A percentile compares a stretch with the other conserved stretches of the same genome.
Evolutionary conservation across 1,140 invertebrate genomes (phyloP).

Genomic region (Bombus consobrinus): DNA sequence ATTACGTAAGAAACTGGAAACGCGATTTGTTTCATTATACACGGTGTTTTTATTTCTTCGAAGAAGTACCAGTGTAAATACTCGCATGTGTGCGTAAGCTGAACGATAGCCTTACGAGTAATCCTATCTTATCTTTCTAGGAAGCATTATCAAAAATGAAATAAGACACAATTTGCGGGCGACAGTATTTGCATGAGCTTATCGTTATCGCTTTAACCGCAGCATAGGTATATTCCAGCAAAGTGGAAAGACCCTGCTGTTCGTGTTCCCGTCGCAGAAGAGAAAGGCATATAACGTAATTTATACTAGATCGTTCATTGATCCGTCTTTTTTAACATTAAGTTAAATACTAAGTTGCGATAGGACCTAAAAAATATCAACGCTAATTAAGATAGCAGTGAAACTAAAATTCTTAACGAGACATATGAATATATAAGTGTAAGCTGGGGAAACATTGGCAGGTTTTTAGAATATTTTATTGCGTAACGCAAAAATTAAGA

Average conservation of each 20-base stretch:
- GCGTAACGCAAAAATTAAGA: no score
- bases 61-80: background rate
- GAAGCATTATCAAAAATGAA: slow-evolving; percentile 4
- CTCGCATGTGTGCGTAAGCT: no score
- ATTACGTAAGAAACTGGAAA: no score
- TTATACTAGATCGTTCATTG: background rate
- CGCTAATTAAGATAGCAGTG: no score
- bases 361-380: no score
- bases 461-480: no score
- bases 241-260: background rate
- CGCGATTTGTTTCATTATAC: no score
- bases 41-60: no score
- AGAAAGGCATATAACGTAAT: background rate
- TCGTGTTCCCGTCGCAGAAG: background rate
- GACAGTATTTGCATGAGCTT: slow-evolving; percentile 40
- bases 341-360: no score
- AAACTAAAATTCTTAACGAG: no score
- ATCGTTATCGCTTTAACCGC: slow-evolving; percentile 23
- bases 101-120: background rate
- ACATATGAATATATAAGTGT: no score
- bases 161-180: slow-evolving; percentile 20
- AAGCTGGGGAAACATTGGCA: no score
- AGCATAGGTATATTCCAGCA: background rate
- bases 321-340: background rate
- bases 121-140: background rate